These are phyloP conservation scores for Drosophila phalerata DNA, from an alignment of 2,888 invertebrate genomes.

Conservation along the genomic window DNA sequence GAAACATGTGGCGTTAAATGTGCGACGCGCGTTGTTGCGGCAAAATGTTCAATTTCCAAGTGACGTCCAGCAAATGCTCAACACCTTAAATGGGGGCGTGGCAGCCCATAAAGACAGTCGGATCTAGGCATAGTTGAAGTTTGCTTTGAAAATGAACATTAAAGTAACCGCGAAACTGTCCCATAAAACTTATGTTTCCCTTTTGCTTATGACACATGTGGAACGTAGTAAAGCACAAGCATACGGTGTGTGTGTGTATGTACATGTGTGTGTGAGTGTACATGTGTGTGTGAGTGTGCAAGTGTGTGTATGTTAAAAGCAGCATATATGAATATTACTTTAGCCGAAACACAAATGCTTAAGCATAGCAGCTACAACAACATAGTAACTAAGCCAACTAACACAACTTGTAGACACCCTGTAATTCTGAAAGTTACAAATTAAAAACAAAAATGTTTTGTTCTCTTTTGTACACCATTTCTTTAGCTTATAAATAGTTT, in stretches of 20 bases:
- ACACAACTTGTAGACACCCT: background rate
- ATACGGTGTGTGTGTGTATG: background rate
- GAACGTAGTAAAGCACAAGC: conserved; percentile 14
- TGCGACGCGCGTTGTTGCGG: conserved; percentile 62
- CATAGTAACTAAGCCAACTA: background rate
- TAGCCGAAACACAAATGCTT: background rate
- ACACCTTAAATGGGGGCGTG: conserved; percentile 16
- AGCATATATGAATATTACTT: background rate
- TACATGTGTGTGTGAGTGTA: background rate
- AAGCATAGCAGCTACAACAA: no score
- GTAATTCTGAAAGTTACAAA: background rate
- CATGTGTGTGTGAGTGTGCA: background rate
- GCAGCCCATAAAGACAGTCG: background rate
- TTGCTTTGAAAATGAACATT: conserved; percentile 46
- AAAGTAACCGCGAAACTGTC: conserved; percentile 46
- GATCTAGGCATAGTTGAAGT: conserved; percentile 43
- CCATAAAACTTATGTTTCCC: conserved; percentile 44
- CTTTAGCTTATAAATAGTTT: background rate
- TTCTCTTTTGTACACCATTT: background rate
- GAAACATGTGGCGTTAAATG: conserved; percentile 51
- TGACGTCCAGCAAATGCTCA: conserved; percentile 38
- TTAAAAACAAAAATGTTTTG: background rate
- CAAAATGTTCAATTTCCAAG: conserved; percentile 75
- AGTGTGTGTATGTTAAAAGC: background rate
- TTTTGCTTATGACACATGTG: conserved; percentile 25